A percentile compares a stretch with the other conserved stretches of the same genome.
phyloP scores from a whole-genome alignment of 2,113 vertebrate species.

The Silurus glanis region DNA sequence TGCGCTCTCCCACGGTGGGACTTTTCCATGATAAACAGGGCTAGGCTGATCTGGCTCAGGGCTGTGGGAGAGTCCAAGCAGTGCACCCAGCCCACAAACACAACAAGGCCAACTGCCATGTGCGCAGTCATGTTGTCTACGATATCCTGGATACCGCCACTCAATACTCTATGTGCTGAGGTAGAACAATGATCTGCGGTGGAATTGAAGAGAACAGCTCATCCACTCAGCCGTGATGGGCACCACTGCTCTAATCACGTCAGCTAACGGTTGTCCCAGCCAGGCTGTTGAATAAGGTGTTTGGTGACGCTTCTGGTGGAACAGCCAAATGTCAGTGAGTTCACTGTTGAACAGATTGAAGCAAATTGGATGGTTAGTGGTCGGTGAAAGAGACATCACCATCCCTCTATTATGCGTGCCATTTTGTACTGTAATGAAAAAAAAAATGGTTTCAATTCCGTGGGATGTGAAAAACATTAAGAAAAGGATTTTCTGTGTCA shows the following conservation, averaged over 20 bases:
- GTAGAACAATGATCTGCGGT: constrained; percentile 54
- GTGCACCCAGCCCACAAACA: constrained; percentile 53
- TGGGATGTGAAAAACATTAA: constrained; percentile 28
- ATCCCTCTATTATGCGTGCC: constrained; percentile 8
- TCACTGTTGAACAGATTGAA: constrained; percentile 16
- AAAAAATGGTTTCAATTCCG: neutral
- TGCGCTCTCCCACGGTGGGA: constrained; percentile 61
- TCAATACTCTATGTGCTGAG: constrained; percentile 41
- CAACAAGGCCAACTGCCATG: constrained; percentile 56
- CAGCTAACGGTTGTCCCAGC: constrained; percentile 43
- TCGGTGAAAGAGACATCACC: constrained; percentile 4
- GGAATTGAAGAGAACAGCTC: constrained; percentile 61
- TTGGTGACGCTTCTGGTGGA: constrained; percentile 3
- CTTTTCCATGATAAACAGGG: constrained; percentile 57
- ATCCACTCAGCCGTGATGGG: constrained; percentile 45
- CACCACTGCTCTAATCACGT: constrained; percentile 42
- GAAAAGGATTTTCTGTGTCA: constrained; percentile 8
- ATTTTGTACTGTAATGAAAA: constrained; percentile 24
- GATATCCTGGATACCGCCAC: constrained; percentile 55
- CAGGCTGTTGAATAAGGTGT: constrained; percentile 41
- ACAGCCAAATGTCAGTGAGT: constrained; percentile 40
- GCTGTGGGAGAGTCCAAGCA: constrained; percentile 51
- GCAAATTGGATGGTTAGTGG: constrained; percentile 31
- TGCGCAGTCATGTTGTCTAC: constrained; percentile 50
- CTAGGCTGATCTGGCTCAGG: constrained; percentile 49